Conservation (phyloP, 2,888 invertebrate species). For the Orthosia cruda region DNA sequence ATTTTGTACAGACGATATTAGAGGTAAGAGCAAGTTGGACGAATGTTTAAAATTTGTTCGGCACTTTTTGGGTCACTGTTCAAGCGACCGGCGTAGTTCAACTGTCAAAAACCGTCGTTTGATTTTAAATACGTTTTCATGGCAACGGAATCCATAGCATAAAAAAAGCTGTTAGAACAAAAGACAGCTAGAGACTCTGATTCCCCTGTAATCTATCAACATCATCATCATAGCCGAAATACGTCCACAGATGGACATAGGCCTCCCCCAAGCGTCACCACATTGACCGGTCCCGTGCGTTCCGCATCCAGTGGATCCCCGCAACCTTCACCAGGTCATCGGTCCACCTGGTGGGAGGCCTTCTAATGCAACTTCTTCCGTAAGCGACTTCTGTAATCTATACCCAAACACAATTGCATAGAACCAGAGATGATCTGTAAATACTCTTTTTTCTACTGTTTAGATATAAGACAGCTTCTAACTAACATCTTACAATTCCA, state of each 20-base stretch:
- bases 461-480: background rate
- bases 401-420: background rate
- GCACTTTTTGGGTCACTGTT: conserved; percentile 36
- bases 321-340: too few relatives aligned
- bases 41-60: conserved; percentile 33
- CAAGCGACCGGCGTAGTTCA: conserved; percentile 3
- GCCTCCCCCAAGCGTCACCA: too few relatives aligned
- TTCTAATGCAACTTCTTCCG: too few relatives aligned
- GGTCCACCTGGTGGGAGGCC: too few relatives aligned
- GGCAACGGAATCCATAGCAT: background rate
- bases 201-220: background rate
- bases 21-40: conserved; percentile 18
- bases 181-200: background rate
- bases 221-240: too few relatives aligned
- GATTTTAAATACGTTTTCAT: background rate
- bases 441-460: background rate
- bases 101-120: conserved; percentile 1
- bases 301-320: too few relatives aligned
- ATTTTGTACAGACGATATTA: conserved; percentile 5
- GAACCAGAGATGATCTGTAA: background rate
- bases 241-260: too few relatives aligned
- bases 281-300: too few relatives aligned
- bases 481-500: background rate
- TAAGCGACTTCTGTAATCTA: background rate
- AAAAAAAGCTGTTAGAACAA: background rate